Percentiles rank a stretch among this genome's conserved stretches.
phyloP scores from a whole-genome alignment of 2,888 invertebrate species.

The Dioctria linearis region DNA sequence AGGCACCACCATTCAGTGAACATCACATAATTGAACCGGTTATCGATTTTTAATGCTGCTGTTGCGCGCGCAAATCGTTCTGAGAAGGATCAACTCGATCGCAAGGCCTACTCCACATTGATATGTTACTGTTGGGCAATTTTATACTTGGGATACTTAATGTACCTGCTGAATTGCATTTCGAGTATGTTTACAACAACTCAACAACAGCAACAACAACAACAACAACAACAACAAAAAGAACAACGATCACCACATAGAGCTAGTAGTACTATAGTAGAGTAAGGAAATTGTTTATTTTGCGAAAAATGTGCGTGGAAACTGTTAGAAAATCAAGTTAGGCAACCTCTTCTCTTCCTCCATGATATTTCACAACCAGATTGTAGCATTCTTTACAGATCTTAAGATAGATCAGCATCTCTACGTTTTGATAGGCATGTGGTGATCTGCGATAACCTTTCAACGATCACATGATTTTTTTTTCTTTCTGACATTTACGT shows the following conservation, averaged over 20 bases:
- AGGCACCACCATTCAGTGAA: constrained; percentile 50
- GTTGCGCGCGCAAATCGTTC: constrained; percentile 23
- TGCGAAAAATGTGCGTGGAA: constrained; percentile 53
- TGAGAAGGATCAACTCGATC: not conserved
- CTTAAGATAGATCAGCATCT: constrained; percentile 13
- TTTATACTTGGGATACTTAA: not conserved
- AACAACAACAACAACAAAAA: no score
- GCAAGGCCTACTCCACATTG: not conserved
- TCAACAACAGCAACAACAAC: not conserved
- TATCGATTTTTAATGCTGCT: constrained; percentile 57
- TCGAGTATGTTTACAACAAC: constrained; percentile 39
- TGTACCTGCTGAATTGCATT: not conserved
- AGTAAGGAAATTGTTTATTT: constrained; percentile 52
- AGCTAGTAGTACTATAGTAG: not conserved
- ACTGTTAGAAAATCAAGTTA: constrained; percentile 57
- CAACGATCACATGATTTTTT: constrained; percentile 8
- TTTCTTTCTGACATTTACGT: constrained; percentile 25
- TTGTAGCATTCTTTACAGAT: constrained; percentile 31
- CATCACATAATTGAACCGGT: constrained; percentile 61
- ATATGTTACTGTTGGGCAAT: constrained; percentile 1
- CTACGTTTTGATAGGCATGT: constrained; percentile 11
- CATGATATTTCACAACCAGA: constrained; percentile 23
- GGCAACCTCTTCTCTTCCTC: constrained; percentile 31
- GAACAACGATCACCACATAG: not conserved
- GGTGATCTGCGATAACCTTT: constrained; percentile 24